Evolutionary conservation across 2,797 vertebrate genomes (phyloP).

Genomic region (Mycteria americana): DNA sequence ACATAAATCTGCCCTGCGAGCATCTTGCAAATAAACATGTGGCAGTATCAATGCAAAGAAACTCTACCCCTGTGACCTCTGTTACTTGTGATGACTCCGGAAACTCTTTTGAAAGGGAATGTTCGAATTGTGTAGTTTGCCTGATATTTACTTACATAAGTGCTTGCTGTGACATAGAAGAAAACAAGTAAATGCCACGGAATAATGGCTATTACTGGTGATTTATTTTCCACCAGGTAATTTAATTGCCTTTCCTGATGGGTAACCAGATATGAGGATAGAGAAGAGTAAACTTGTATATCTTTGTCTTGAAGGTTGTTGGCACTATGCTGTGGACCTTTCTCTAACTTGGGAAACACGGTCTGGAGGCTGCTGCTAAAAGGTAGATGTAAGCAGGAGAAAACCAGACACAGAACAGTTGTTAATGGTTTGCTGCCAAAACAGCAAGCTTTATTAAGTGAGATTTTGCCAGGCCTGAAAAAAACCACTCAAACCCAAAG

Average conservation of each 20-base stretch:
- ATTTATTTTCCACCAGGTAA: background rate
- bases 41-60: background rate
- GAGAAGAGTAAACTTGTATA: background rate
- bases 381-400: slow-evolving; percentile 29
- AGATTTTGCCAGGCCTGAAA: slow-evolving; percentile 25
- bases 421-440: slow-evolving; percentile 14
- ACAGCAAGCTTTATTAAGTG: slow-evolving; percentile 51
- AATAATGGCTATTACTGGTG: background rate
- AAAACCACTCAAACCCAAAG: background rate
- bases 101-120: background rate
- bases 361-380: background rate
- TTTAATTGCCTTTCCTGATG: slow-evolving; percentile 14
- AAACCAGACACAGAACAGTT: slow-evolving; percentile 34
- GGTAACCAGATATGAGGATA: background rate
- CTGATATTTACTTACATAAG: background rate
- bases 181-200: background rate
- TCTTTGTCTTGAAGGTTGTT: background rate
- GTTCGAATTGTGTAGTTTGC: background rate
- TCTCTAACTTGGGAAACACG: background rate
- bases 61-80: background rate
- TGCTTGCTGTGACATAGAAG: background rate
- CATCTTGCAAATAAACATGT: background rate
- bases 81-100: background rate
- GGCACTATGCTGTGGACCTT: background rate
- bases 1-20: background rate